A percentile compares a stretch with the other conserved stretches of the same genome.
Conservation (phyloP, 2,888 invertebrate species). For the Arctia plantaginis region DNA sequence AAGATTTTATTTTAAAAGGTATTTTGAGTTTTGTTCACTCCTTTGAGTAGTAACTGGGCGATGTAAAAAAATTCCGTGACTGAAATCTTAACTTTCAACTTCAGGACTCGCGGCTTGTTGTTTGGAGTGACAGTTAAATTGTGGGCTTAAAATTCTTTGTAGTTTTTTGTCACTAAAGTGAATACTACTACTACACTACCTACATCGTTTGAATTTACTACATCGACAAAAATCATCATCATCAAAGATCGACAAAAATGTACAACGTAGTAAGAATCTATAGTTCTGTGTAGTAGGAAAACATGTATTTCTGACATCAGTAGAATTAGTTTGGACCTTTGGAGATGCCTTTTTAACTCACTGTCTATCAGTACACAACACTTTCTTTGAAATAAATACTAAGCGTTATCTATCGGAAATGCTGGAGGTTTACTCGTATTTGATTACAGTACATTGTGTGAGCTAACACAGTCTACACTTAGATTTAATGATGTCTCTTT, state of each 20-base stretch:
- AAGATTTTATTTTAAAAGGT: neutral
- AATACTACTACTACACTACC: too few species aligned
- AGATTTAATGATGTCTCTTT: conserved; percentile 28
- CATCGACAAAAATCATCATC: neutral
- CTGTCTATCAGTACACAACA: neutral
- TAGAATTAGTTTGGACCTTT: neutral
- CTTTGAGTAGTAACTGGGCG: neutral
- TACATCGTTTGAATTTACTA: neutral
- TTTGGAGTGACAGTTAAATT: neutral
- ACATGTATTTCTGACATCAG: neutral
- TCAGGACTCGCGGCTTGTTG: neutral
- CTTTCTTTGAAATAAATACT: conserved; percentile 10
- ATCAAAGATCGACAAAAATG: neutral
- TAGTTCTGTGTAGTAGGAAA: neutral
- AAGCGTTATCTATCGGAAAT: neutral
- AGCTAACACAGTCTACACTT: conserved; percentile 30
- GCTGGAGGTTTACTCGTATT: neutral
- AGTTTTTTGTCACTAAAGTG: neutral
- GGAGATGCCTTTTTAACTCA: neutral
- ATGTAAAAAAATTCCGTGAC: neutral
- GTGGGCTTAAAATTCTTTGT: neutral
- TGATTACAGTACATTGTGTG: conserved; percentile 1
- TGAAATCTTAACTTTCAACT: neutral
- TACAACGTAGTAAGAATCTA: neutral
- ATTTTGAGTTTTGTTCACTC: neutral